Evolutionary conservation across 2,113 vertebrate genomes (phyloP), one percentile per base, ranked within the genome.

Genomic region (Rana temporaria): DNA sequence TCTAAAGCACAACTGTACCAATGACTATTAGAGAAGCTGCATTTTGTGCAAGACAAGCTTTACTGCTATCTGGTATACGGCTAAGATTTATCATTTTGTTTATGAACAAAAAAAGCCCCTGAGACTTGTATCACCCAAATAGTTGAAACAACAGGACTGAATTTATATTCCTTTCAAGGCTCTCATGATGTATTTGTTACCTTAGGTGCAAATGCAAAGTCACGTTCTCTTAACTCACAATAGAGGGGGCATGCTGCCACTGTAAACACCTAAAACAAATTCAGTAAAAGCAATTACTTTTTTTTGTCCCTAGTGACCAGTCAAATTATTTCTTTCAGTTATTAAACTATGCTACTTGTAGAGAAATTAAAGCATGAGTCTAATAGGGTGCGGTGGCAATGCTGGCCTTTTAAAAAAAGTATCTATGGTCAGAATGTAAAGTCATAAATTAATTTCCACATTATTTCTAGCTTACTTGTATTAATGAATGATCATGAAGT

Each of bases 81-180:
- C 2, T 30, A 70, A 42, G 56, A 70, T 70, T 69, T 70, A 68
- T 68, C 64, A 38, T 38, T 68, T 22, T 79, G 65, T 69, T 68
- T 68, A 42, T 32, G 42, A 69, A 56, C 63, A 30, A 7, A 15
- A 30, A 18, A 30, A 78, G 63, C 63, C 63, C 76, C 63, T 32
- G 76, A 78, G 63, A 55, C 76, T 56, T 56, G 18, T 67, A 53
- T 78, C 60, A 34, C 63, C 63, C 63, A n/a, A 78, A 60, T 78
- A 78, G 62, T 78, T 53, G 34, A 64, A 65, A 53, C 34, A 30
- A 4, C 22, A 26, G 16, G 60, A 52, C 60, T 52, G 12, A 65
- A 77, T 77, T 77, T 63, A 77, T 77, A n/a, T 64, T 38, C 38
- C 74, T 65, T 77, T 48, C 74, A 65, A 53, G 8, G 18, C 15